Evolutionary conservation across 64 coral and sea anemone species (phyloP), one percentile per base, ranked within the genome.

Genomic region (Trachythela sp.): DNA sequence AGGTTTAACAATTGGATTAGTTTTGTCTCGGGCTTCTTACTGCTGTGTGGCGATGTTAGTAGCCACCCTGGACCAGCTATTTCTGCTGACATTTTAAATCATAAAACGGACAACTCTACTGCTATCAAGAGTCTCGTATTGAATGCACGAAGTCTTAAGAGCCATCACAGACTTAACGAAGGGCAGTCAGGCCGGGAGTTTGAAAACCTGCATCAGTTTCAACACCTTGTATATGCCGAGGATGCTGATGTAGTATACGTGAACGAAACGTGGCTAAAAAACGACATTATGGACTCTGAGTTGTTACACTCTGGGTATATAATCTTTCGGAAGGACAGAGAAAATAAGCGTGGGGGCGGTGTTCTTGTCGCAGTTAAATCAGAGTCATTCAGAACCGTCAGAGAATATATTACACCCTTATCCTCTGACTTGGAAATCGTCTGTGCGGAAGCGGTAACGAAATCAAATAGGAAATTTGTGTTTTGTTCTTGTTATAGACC

Each of bases 401-500:
- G 48, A 86, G 39, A 86, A 48, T n/a, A 48, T 48, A 86, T 48
- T 48, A 48, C 41, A 86, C 43, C 84, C 41, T 37, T 22, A 86
- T 86, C 84, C 84, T 86, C 29, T 48, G 84, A 86, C 31, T 48
- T 86, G 39, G 84, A 86, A 86, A 37, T 86, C 41, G 43, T 51
- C 43, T 86, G 39, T 48, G 84, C 84, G 41, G 84, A 86, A 42
- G 84, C 84, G 48, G 40, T 48, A 42, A 86, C 43, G 48, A 48
- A 86, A 48, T 86, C 41, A 48, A 42, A 29, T 42, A 49, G 48
- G 42, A 86, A 86, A 42, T 48, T 86, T 51, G 41, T 86, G 31
- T 42, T 86, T 48, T 86, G 84, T 42, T 86, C 84, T 42, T 50
- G 43, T n/a, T 86, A 86, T 42, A 86, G 84, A 86, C 41, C 84